A percentile compares a stretch with the other conserved stretches of the same genome.
These are phyloP conservation scores for Meteorus cinctellus DNA, from an alignment of 2,888 invertebrate species.

Conservation along the genomic window DNA sequence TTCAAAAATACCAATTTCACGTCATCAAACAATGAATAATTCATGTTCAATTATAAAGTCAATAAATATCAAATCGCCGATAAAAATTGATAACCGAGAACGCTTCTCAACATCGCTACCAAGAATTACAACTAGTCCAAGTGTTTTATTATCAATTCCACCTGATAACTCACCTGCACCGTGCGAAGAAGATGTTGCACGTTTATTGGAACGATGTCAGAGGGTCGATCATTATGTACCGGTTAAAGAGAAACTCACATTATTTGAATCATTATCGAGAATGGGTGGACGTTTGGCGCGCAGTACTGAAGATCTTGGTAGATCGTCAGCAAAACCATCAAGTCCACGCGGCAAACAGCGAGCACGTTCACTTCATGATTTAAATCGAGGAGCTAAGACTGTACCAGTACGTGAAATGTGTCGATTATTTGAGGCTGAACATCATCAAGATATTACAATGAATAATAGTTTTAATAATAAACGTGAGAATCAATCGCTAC, in stretches of 20 bases:
- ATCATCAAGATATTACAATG: slow-evolving; percentile 31
- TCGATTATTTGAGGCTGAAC: slow-evolving; percentile 80
- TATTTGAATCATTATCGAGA: slow-evolving; percentile 82
- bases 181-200: slow-evolving; percentile 73
- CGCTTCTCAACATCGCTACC: slow-evolving; percentile 43
- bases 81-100: slow-evolving; percentile 27
- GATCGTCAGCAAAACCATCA: slow-evolving; percentile 72
- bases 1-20: slow-evolving; percentile 59
- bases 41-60: slow-evolving; percentile 12
- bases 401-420: slow-evolving; percentile 81
- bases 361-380: slow-evolving; percentile 81
- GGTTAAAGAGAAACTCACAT: slow-evolving; percentile 81
- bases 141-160: slow-evolving; percentile 15
- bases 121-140: slow-evolving; percentile 39
- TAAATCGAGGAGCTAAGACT: slow-evolving; percentile 74
- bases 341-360: slow-evolving; percentile 75
- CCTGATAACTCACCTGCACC: slow-evolving; percentile 25
- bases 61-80: slow-evolving; percentile 11
- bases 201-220: slow-evolving; percentile 75
- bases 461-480: slow-evolving; percentile 17
- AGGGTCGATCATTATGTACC: slow-evolving; percentile 80
- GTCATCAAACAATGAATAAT: slow-evolving; percentile 41
- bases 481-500: not conserved
- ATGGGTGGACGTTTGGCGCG: slow-evolving; percentile 77
- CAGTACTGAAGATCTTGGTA: slow-evolving; percentile 79